Evolutionary conservation across 2,113 vertebrate genomes (phyloP).

Genomic region (Cephalophus harveyi): DNA sequence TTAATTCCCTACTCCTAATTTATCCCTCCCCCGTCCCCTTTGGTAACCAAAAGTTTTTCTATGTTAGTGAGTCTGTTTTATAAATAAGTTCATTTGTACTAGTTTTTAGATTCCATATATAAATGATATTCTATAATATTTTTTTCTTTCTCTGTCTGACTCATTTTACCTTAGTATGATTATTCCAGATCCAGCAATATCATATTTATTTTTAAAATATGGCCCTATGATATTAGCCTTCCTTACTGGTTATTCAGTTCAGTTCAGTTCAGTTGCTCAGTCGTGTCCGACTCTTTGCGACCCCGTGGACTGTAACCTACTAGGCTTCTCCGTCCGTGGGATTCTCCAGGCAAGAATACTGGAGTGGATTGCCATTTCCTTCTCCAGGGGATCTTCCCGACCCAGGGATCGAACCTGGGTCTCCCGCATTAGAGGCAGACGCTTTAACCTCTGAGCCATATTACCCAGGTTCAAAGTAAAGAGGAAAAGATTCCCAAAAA

Average conservation of each 20-base stretch:
- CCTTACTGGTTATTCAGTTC: not conserved
- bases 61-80: not conserved
- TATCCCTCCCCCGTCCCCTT: not conserved
- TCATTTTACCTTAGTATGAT: not conserved
- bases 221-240: not conserved
- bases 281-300: no score
- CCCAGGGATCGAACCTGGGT: no score
- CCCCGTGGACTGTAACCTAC: no score
- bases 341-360: no score
- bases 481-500: not conserved
- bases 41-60: not conserved
- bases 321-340: no score
- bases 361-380: no score
- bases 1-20: not conserved
- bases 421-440: no score
- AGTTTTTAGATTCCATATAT: not conserved
- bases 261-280: no score
- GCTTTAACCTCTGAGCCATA: no score
- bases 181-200: not conserved
- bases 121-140: no score
- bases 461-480: not conserved
- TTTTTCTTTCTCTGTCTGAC: not conserved
- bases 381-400: no score
- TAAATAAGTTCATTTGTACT: not conserved
- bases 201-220: not conserved